Percentiles rank a stretch among this genome's conserved stretches.
Evolutionary conservation across 2,113 vertebrate species (phyloP).

Genomic region (Tretioscincus oriximinensis): DNA sequence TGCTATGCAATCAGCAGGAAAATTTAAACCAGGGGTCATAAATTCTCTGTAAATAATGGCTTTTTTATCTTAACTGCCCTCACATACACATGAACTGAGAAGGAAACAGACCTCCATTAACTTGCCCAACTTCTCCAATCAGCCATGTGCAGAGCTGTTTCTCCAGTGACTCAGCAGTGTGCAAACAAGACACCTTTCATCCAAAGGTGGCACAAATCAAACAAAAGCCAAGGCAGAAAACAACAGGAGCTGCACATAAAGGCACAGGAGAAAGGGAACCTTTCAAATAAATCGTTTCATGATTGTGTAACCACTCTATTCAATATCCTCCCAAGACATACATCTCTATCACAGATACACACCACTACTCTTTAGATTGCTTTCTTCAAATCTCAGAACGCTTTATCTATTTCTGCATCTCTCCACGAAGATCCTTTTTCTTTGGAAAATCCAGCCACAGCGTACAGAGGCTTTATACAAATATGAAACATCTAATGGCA

Average conservation of each 20-base stretch:
- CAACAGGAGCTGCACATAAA: neutral
- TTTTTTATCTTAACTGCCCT: neutral
- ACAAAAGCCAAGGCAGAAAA: neutral
- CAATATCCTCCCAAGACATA: neutral
- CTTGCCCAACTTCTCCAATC: neutral
- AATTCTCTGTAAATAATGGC: neutral
- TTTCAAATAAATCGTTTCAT: neutral
- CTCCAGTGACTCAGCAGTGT: neutral
- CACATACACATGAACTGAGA: neutral
- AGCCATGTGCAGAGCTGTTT: neutral
- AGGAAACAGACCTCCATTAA: neutral
- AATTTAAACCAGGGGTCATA: neutral
- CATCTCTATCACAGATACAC: too few species aligned
- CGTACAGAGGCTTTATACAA: neutral
- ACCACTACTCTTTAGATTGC: neutral
- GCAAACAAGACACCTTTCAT: neutral
- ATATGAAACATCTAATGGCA: neutral
- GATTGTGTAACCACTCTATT: neutral
- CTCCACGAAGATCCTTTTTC: neutral
- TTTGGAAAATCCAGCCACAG: neutral
- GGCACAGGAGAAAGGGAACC: neutral
- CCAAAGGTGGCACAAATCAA: neutral
- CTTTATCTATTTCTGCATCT: neutral
- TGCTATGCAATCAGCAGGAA: neutral
- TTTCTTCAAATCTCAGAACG: neutral